These are phyloP conservation scores for Leucoraja ocellata DNA, from an alignment of 2,797 vertebrate genomes.

Conservation along the genomic window DNA sequence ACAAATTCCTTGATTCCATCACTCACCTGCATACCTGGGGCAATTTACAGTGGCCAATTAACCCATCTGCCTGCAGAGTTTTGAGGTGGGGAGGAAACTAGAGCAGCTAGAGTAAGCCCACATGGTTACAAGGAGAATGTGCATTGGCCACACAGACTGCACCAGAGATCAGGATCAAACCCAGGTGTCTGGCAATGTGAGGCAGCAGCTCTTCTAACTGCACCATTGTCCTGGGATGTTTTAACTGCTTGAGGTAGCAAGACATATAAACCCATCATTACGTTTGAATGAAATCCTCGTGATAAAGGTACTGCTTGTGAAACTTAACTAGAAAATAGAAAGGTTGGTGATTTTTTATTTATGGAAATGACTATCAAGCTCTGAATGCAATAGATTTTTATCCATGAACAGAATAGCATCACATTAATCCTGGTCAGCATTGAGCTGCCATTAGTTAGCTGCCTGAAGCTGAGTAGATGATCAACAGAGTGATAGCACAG, in stretches of 20 bases:
- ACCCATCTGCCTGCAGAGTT: no score
- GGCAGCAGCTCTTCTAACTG: no score
- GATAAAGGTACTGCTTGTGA: neutral
- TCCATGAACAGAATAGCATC: neutral
- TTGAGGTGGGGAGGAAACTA: no score
- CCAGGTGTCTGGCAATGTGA: no score
- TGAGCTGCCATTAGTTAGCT: neutral
- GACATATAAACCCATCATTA: neutral
- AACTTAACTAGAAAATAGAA: neutral
- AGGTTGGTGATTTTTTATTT: neutral
- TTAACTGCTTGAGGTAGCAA: neutral
- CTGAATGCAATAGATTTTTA: neutral
- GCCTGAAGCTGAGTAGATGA: neutral
- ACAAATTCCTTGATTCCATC: no score
- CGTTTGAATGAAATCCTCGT: neutral
- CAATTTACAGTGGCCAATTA: no score
- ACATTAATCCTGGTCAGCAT: neutral
- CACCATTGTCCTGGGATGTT: no score
- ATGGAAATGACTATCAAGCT: neutral
- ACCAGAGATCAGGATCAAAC: no score
- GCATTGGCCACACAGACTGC: no score
- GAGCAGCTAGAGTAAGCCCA: no score
- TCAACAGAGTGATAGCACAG: neutral
- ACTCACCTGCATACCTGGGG: no score
- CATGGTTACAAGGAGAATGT: no score